A percentile compares a stretch with the other conserved stretches of the same genome.
Conservation (phyloP, 2,113 vertebrate species). For the Coregonus clupeaformis region DNA sequence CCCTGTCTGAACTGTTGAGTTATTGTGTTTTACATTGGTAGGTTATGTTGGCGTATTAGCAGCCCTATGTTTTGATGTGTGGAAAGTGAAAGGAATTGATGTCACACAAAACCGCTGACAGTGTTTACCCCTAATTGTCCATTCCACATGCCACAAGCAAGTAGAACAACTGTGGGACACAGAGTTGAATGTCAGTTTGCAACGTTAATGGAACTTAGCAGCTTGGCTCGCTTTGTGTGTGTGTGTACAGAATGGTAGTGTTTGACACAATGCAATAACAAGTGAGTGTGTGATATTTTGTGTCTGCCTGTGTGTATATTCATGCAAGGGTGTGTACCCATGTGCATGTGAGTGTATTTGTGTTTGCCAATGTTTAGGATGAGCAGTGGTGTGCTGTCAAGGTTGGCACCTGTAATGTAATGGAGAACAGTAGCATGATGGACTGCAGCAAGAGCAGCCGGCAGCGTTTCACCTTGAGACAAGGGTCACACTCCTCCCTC, state of each 20-base stretch:
- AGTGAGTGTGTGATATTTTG: background rate
- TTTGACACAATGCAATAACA: background rate
- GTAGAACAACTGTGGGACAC: constrained; percentile 19
- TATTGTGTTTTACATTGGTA: background rate
- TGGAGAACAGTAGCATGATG: constrained; percentile 53
- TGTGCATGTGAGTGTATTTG: constrained; percentile 5
- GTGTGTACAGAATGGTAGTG: background rate
- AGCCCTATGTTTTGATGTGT: too few relatives aligned
- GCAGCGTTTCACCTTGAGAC: constrained; percentile 69
- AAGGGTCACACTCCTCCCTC: constrained; percentile 60
- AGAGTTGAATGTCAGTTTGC: constrained; percentile 12
- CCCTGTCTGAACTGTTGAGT: constrained; percentile 45
- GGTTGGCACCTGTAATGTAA: constrained; percentile 46
- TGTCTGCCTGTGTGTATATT: constrained; percentile 10
- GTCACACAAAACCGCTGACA: constrained; percentile 22
- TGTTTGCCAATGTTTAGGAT: constrained; percentile 1
- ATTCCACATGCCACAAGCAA: background rate
- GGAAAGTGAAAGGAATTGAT: too few relatives aligned
- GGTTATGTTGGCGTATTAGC: background rate
- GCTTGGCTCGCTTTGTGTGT: background rate
- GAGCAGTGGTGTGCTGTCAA: constrained; percentile 16
- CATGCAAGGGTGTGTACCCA: background rate
- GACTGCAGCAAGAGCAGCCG: constrained; percentile 52
- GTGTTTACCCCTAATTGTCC: constrained; percentile 5
- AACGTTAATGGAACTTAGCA: background rate